Base-by-base conservation (phyloP, 2,113 vertebrate genomes). In the Cairina moschata region DNA sequence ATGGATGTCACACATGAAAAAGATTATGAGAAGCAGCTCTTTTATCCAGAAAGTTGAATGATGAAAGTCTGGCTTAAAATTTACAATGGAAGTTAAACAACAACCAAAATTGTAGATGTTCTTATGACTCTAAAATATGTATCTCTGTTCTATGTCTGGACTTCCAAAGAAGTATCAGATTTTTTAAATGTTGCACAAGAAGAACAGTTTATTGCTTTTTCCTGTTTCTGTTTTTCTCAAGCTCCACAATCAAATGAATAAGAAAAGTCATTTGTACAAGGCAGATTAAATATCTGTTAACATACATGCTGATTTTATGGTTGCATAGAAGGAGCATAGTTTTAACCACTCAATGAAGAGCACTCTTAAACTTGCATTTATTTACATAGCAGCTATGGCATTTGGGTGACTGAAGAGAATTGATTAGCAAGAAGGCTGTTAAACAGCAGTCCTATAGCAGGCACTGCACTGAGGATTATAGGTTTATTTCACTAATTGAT, bases 391-490 rank as follows among this genome's bases (percentile, higher is more conserved):
- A 90, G 95, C 87, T 89, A 77, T 67, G 90, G 94, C 87, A 90
- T 93, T 96, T 93, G 96, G 83, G 88, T 83, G 85, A 77, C 94
- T 97, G 93, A 97, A 96, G 94, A 96, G 89, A 96, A 96, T 58
- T 97, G 97, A 97, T 97, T 96, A 97, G 87, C 79, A 66, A 93
- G 89, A 81, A 96, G 83, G 89, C 93, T 95, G 93, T 93, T 97
- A 95, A 96, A 88, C 92, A 96, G 93, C 91, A 91, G 44, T 95
- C 83, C 89, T 91, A 62, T 62, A 90, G 80, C 89, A 91, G 76
- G 80, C 91, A 86, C 72, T 90, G 86, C 91, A 90, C 85, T 44
- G 93, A 86, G 94, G 66, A 93, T 93, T 96, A 96, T 93, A 81
- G 90, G 85, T 90, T 97, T 95, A 95, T 95, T 95, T 91, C 91